Conservation (phyloP, 1,140 invertebrate genomes). For the Macrotrachela quadricornifera region DNA sequence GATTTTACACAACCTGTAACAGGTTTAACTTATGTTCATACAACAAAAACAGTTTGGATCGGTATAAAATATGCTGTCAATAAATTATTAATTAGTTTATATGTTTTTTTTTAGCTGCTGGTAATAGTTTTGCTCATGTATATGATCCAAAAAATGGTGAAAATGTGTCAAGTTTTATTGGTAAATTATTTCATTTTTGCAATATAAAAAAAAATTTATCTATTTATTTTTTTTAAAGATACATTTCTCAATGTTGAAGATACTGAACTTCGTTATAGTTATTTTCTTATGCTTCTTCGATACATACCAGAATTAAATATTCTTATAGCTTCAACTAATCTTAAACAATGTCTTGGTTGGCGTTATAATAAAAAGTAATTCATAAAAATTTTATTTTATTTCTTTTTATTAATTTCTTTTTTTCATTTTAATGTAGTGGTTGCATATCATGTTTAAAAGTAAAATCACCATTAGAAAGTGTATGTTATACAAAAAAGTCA, state of each 20-base stretch:
- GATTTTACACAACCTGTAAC: not conserved
- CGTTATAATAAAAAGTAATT: constrained; percentile 18
- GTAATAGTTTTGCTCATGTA: constrained; percentile 20
- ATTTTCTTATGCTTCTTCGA: constrained; percentile 22
- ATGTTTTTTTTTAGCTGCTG: not conserved
- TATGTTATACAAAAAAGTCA: constrained; percentile 9
- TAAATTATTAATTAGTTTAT: too few species aligned
- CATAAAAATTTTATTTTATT: too few species aligned
- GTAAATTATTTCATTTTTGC: not conserved
- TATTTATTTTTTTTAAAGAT: not conserved
- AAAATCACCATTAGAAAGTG: constrained; percentile 19
- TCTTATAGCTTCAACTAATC: constrained; percentile 20
- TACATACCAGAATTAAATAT: constrained; percentile 23
- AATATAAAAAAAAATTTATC: not conserved
- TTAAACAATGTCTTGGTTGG: constrained; percentile 25
- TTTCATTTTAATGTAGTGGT: constrained; percentile 12
- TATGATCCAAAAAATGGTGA: constrained; percentile 29
- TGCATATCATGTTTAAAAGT: constrained; percentile 26
- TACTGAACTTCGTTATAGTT: constrained; percentile 14
- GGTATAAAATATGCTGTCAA: too few species aligned
- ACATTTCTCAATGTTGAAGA: not conserved
- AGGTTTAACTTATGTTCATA: too few species aligned
- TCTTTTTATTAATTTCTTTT: too few species aligned
- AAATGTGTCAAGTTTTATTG: constrained; percentile 17
- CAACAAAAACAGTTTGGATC: too few species aligned